Percentiles rank a stretch among this genome's conserved stretches.
Conservation (phyloP, 2,797 vertebrate genomes). For the Cuculus canorus region DNA sequence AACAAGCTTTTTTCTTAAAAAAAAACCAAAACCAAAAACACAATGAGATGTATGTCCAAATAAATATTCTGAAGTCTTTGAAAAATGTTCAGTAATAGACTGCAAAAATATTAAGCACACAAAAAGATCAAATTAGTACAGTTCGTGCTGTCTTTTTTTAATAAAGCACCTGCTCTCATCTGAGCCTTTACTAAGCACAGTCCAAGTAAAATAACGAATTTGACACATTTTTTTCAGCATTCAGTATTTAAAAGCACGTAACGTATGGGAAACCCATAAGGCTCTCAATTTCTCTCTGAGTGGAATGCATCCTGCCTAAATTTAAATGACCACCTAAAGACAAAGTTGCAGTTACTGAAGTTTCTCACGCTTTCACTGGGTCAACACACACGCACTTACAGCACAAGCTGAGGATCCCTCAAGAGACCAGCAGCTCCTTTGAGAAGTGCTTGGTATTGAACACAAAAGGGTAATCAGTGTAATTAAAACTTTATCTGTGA, state of each 20-base stretch:
- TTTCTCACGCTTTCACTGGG: not conserved
- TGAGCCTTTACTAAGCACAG: not conserved
- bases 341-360: not conserved
- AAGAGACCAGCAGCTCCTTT: not conserved
- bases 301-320: not conserved
- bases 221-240: not conserved
- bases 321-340: not conserved
- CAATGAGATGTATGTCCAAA: not conserved
- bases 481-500: not conserved
- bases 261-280: accelerated
- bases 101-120: not conserved
- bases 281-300: not conserved
- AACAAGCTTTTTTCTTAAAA: not conserved
- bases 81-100: not conserved
- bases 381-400: not conserved
- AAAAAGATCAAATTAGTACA: not conserved
- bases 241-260: not conserved
- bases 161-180: not conserved
- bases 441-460: not conserved
- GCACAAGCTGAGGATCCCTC: not conserved
- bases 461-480: not conserved
- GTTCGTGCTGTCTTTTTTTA: not conserved
- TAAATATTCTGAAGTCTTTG: not conserved
- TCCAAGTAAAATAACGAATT: not conserved
- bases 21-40: not conserved